phyloP scores from a whole-genome alignment of 2,888 invertebrate species.

The Coenonympha glycerion region DNA sequence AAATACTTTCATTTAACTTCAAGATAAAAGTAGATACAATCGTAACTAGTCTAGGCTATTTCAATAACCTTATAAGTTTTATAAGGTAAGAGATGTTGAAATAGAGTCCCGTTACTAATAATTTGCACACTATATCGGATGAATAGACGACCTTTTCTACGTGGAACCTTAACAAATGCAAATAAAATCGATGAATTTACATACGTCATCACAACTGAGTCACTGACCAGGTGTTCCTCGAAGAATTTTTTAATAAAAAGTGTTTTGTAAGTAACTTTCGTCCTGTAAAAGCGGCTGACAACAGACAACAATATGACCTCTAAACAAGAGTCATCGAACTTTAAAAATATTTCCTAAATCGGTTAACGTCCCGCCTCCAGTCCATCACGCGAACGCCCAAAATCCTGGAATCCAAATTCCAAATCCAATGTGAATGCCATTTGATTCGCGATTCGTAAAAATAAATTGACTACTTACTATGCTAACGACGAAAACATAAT shows the following conservation, averaged over 20 bases:
- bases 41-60: no score
- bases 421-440: constrained; percentile 25
- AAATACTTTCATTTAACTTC: no score
- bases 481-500: background rate
- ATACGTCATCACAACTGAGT: no score
- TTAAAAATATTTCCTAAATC: constrained; percentile 63
- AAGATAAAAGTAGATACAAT: no score
- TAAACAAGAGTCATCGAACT: constrained; percentile 65
- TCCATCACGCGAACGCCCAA: constrained; percentile 51
- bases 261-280: constrained; percentile 21
- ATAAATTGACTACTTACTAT: constrained; percentile 4
- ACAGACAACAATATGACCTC: constrained; percentile 49
- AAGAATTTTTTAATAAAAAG: background rate
- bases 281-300: constrained; percentile 44
- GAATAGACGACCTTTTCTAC: no score
- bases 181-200: no score
- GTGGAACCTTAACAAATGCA: no score
- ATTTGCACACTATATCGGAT: no score
- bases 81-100: no score
- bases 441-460: constrained; percentile 15
- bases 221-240: background rate
- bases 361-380: constrained; percentile 63
- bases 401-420: constrained; percentile 28
- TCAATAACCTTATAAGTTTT: no score
- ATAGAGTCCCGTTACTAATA: no score